Percentiles rank a stretch among this genome's conserved stretches.
Evolutionary conservation across 2,888 invertebrate genomes (phyloP).

Genomic region (Oxycera nigricornis): DNA sequence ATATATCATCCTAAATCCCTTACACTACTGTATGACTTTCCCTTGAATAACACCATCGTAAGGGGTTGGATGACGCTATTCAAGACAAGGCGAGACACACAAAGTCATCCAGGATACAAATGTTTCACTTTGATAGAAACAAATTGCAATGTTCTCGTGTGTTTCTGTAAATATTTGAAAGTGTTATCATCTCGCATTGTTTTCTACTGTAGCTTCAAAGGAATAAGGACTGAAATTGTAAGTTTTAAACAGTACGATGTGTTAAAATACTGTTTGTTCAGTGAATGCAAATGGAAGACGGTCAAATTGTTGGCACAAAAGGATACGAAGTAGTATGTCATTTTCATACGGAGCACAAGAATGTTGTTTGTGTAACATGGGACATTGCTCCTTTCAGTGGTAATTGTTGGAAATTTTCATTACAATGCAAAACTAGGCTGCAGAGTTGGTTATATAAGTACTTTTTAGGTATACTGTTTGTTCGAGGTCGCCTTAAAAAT

Average conservation of each 20-base stretch:
- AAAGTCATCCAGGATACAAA: constrained; percentile 9
- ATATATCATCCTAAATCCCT: too few relatives aligned
- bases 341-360: not conserved
- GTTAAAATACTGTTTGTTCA: not conserved
- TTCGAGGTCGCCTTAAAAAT: not conserved
- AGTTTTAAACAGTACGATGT: not conserved
- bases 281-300: too few relatives aligned
- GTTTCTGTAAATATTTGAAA: constrained; percentile 32
- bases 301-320: too few relatives aligned
- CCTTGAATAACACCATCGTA: too few relatives aligned
- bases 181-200: constrained; percentile 16
- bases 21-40: too few relatives aligned
- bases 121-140: constrained; percentile 30
- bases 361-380: not conserved
- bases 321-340: not conserved
- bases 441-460: not conserved
- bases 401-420: constrained; percentile 17
- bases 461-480: not conserved
- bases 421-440: not conserved
- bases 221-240: not conserved
- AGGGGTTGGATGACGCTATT: too few relatives aligned
- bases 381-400: constrained; percentile 20
- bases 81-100: too few relatives aligned
- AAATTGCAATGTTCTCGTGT: constrained; percentile 18
- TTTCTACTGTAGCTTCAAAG: not conserved